These are phyloP conservation scores for Lasius fuliginosus DNA, from an alignment of 2,888 invertebrate species.

Conservation along the genomic window DNA sequence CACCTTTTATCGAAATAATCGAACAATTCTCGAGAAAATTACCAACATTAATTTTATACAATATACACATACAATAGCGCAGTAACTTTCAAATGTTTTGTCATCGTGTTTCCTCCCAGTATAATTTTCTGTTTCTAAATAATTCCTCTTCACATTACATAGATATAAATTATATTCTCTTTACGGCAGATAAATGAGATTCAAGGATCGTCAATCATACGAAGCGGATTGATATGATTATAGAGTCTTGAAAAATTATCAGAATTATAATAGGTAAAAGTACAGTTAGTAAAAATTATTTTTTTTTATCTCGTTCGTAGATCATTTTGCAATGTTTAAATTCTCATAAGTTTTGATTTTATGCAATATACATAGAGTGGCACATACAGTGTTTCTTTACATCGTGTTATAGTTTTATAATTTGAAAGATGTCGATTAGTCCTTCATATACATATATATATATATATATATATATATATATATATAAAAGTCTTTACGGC, in stretches of 20 bases:
- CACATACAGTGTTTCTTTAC: background rate
- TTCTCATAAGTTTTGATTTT: constrained; percentile 22
- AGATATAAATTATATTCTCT: constrained; percentile 7
- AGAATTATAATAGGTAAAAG: constrained; percentile 8
- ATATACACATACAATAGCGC: constrained; percentile 16
- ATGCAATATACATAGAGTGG: background rate
- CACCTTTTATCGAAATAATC: constrained; percentile 55
- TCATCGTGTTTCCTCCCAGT: background rate
- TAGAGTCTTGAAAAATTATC: background rate
- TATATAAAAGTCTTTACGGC: background rate
- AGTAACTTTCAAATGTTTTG: constrained; percentile 7
- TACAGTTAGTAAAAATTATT: background rate
- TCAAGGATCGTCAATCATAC: background rate
- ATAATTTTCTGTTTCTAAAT: background rate
- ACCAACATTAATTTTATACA: constrained; percentile 46
- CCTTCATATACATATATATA: background rate
- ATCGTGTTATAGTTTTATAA: background rate
- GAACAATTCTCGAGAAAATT: constrained; percentile 15
- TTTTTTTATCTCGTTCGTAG: background rate
- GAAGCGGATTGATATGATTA: background rate
- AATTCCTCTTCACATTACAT: background rate
- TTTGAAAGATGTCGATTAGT: background rate
- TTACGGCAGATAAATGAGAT: background rate
- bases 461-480: background rate
- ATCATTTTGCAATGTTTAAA: background rate